Base-by-base conservation (phyloP, 2,113 vertebrate species). In the Edolisoma coerulescens region DNA sequence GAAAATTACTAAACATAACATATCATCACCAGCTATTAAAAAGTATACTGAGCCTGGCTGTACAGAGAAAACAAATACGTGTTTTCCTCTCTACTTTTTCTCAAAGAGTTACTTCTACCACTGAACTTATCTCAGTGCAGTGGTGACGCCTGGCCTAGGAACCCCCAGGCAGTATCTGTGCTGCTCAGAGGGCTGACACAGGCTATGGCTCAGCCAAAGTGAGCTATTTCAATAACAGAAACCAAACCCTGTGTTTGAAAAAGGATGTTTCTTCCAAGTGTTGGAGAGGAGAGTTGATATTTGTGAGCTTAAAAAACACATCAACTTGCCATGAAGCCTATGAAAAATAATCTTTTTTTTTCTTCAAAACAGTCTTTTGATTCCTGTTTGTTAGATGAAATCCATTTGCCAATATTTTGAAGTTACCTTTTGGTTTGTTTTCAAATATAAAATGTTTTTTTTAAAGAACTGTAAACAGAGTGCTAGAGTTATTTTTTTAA, bases 351-450 rank as follows among this genome's bases (percentile, higher is more conserved):
- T 89, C 4, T 70, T 61, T 89, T 24, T 24, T 70, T 84, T 81
- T 93, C 53, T 79, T 95, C 41, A 79, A 91, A 95, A 85, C n/a
- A 87, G 27, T 37, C 19, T 87, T 47, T 87, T 82, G 37, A 85
- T 90, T 95, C n/a, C 10, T 76, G 32, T 37, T 65, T 37, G 16
- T 60, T 71, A 60, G 45, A 76, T 23, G 17, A 90, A 91, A 69
- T 24, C 5, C 3, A 23, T 83, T 84, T 93, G 44, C 49, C 78
- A 95, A 39, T 68, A 74, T 87, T 95, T 94, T 82, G 28, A 83
- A 68, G 70, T 79, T 87, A 93, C 63, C 44, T 91, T 95, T 77
- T 64, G 32, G 32, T n/a, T 93, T 95, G 63, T 82, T 91, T 90
- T 83, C 76, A 75, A 93, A 90, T 54, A 84, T 26, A 78, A 84